These are phyloP conservation scores for Leptogaster cylindrica DNA, from an alignment of 2,888 invertebrate genomes.

Conservation along the genomic window DNA sequence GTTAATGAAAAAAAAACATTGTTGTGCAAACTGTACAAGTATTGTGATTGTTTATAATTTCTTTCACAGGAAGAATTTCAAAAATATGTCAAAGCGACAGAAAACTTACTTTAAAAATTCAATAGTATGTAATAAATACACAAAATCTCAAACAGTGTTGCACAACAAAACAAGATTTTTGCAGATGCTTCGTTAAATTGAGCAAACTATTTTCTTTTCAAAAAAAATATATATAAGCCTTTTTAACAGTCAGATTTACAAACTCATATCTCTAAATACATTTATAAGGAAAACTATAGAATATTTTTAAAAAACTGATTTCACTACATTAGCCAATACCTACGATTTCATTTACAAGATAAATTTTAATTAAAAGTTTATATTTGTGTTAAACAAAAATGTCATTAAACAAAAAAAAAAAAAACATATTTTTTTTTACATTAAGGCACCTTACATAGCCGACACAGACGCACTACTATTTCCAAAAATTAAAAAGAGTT, in stretches of 20 bases:
- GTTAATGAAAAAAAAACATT: no score
- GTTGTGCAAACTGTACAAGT: no score
- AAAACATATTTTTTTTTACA: slow-evolving; percentile 15
- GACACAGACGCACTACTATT: slow-evolving; percentile 35
- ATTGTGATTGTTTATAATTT: no score
- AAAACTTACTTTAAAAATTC: no score
- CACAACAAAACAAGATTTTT: no score
- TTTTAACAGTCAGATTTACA: slow-evolving; percentile 36
- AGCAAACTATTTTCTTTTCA: slow-evolving; percentile 13
- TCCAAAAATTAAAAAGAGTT: slow-evolving; percentile 8
- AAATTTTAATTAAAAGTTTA: slow-evolving; percentile 14
- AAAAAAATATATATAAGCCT: slow-evolving; percentile 3
- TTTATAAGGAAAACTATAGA: slow-evolving; percentile 17
- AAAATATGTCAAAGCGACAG: no score
- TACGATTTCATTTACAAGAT: no score
- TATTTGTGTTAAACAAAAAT: not conserved
- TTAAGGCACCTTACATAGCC: slow-evolving; percentile 39
- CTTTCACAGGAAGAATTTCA: no score
- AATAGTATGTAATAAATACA: no score
- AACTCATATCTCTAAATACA: slow-evolving; percentile 40
- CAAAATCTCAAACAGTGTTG: no score
- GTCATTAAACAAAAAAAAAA: no score
- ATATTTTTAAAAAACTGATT: slow-evolving; percentile 12
- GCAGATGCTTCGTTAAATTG: no score
- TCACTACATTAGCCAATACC: slow-evolving; percentile 26